A percentile compares a stretch with the other conserved stretches of the same genome.
Evolutionary conservation across 2,797 vertebrate species (phyloP).

Genomic region (Nothura maculosa): DNA sequence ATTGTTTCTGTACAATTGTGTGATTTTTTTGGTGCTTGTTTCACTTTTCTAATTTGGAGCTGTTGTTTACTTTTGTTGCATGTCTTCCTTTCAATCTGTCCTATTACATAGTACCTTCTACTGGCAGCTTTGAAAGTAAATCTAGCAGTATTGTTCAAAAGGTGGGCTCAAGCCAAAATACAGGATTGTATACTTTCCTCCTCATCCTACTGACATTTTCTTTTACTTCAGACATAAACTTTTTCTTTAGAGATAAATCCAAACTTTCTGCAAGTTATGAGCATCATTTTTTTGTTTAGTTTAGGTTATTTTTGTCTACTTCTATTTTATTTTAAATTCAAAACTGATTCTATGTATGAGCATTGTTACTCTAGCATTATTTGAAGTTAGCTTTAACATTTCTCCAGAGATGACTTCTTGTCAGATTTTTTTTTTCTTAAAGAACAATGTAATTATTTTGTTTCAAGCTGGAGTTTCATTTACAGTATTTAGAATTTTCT

Average conservation of each 20-base stretch:
- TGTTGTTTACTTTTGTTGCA: background rate
- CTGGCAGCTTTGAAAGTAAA: background rate
- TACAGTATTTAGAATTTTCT: conserved; percentile 54
- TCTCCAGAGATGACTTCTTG: background rate
- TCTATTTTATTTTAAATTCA: background rate
- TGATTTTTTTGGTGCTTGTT: background rate
- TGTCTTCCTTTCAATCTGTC: background rate
- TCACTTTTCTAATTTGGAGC: background rate
- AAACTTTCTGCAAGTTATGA: background rate
- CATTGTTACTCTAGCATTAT: background rate
- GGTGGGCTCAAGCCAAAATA: background rate
- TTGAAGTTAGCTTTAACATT: background rate
- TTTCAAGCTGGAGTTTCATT: conserved; percentile 59
- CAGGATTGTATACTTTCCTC: background rate
- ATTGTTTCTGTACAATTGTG: background rate
- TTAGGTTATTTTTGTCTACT: background rate
- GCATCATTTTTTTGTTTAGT: background rate
- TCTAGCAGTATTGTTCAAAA: background rate
- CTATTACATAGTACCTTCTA: background rate
- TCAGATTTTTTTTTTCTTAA: background rate
- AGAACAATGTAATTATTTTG: background rate
- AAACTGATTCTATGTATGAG: background rate
- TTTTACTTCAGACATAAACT: background rate
- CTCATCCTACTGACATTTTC: background rate
- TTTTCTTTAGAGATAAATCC: background rate